A percentile compares a stretch with the other conserved stretches of the same genome.
phyloP scores from a whole-genome alignment of 2,113 vertebrate species.

The Scopus umbretta region DNA sequence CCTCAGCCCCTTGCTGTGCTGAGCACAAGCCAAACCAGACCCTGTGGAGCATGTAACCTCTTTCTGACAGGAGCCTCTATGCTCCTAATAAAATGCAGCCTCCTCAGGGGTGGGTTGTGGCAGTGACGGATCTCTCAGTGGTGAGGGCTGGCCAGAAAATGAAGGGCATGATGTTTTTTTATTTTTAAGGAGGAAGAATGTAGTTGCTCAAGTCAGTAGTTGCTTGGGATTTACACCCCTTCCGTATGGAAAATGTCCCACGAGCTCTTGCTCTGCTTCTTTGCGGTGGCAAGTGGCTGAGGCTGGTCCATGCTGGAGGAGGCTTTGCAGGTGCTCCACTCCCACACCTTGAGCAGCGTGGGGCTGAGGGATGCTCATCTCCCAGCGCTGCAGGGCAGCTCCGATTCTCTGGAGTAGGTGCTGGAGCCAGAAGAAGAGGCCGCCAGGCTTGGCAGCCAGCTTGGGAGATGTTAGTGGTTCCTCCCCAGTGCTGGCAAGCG shows the following conservation, averaged over 20 bases:
- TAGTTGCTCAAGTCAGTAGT: neutral
- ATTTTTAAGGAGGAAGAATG: neutral
- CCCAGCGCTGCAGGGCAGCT: neutral
- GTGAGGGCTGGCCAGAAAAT: neutral
- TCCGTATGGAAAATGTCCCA: neutral
- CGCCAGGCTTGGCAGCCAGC: neutral
- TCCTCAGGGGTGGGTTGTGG: neutral
- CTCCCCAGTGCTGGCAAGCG: neutral
- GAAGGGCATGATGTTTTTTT: neutral
- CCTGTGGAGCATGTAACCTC: neutral
- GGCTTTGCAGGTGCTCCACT: neutral
- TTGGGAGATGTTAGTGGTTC: neutral
- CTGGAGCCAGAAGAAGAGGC: neutral
- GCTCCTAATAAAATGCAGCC: neutral
- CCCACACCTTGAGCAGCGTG: rapidly evolving
- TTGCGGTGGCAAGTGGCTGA: neutral
- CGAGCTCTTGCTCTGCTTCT: neutral
- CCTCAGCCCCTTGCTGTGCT: neutral
- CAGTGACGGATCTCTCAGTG: rapidly evolving
- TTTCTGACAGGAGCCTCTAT: neutral
- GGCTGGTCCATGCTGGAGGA: neutral
- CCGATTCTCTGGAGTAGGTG: neutral
- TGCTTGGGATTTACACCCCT: neutral
- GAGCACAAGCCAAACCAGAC: neutral
- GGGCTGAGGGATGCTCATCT: neutral